Percentiles rank a stretch among this genome's conserved stretches.
Conservation (phyloP, 2,888 invertebrate species). For the Nesidiocoris tenuis region DNA sequence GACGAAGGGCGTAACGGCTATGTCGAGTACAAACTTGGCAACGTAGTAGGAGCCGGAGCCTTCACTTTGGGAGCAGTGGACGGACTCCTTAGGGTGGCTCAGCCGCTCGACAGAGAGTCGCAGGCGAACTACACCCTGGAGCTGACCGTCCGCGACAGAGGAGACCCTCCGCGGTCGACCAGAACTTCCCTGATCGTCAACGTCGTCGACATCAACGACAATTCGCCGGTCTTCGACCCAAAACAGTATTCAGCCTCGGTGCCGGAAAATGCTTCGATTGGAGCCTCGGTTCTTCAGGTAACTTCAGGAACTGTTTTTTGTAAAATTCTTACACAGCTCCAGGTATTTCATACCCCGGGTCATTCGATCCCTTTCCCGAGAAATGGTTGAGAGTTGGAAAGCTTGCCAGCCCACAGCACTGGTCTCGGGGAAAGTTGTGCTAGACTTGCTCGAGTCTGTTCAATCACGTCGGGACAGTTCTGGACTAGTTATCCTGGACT, state of each 20-base stretch:
- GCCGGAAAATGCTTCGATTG: constrained; percentile 91
- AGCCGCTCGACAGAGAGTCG: constrained; percentile 81
- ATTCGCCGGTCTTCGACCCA: constrained; percentile 84
- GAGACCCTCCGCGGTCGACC: constrained; percentile 75
- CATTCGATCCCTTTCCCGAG: too few species aligned
- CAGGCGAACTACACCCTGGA: constrained; percentile 70
- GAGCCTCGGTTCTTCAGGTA: constrained; percentile 84
- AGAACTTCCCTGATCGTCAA: constrained; percentile 69
- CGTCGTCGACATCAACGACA: constrained; percentile 86
- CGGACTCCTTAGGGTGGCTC: constrained; percentile 80
- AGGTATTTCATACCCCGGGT: too few species aligned
- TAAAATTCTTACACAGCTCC: too few species aligned
- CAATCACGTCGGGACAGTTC: too few species aligned
- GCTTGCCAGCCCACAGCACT: too few species aligned
- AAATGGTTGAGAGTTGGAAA: too few species aligned
- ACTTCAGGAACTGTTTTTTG: too few species aligned
- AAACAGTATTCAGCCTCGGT: constrained; percentile 87
- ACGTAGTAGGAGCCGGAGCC: constrained; percentile 46
- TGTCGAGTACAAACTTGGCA: constrained; percentile 75
- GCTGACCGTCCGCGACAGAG: constrained; percentile 83
- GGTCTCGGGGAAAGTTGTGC: too few species aligned
- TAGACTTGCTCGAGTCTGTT: too few species aligned
- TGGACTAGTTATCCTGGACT: too few species aligned
- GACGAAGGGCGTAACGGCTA: constrained; percentile 88
- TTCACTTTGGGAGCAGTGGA: constrained; percentile 85